A percentile compares a stretch with the other conserved stretches of the same genome.
These are phyloP conservation scores for Ciconia stormi DNA, from an alignment of 2,113 vertebrate species.

Conservation along the genomic window DNA sequence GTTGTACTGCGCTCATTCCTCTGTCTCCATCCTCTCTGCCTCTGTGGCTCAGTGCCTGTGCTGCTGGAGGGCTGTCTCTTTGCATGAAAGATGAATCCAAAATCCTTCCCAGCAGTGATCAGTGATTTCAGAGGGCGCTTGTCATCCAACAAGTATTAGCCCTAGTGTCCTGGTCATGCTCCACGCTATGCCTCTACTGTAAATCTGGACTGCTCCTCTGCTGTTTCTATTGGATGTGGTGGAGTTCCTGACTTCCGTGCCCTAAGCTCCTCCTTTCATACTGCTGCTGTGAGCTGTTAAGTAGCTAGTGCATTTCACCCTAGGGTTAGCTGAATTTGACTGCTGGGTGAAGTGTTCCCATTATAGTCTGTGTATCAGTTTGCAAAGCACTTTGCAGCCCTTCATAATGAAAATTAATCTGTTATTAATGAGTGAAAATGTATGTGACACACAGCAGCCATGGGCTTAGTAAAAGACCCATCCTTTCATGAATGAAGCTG, in stretches of 20 bases:
- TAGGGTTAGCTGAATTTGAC: slow-evolving; percentile 22
- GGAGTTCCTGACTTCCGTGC: neutral
- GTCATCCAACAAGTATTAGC: slow-evolving; percentile 12
- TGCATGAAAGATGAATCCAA: slow-evolving; percentile 18
- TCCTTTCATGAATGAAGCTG: slow-evolving; percentile 26
- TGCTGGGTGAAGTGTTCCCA: slow-evolving; percentile 32
- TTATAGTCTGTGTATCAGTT: slow-evolving; percentile 21
- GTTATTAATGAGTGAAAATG: slow-evolving; percentile 42
- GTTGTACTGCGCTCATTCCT: neutral
- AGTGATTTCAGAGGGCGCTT: neutral
- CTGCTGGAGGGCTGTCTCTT: neutral
- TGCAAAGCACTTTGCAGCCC: neutral
- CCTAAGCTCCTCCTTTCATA: slow-evolving; percentile 24
- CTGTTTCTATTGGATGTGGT: neutral
- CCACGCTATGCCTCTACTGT: neutral
- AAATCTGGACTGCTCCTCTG: slow-evolving; percentile 4
- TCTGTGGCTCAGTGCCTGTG: neutral
- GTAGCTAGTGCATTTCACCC: slow-evolving; percentile 22
- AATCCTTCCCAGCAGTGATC: slow-evolving; percentile 33
- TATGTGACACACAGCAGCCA: neutral
- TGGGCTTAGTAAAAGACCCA: neutral
- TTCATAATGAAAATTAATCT: slow-evolving; percentile 7
- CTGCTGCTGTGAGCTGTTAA: slow-evolving; percentile 8
- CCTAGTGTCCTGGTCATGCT: neutral
- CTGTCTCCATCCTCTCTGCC: neutral